These are phyloP conservation scores for Mormyrus iriodes DNA, from an alignment of 2,113 vertebrate genomes.

Conservation along the genomic window DNA sequence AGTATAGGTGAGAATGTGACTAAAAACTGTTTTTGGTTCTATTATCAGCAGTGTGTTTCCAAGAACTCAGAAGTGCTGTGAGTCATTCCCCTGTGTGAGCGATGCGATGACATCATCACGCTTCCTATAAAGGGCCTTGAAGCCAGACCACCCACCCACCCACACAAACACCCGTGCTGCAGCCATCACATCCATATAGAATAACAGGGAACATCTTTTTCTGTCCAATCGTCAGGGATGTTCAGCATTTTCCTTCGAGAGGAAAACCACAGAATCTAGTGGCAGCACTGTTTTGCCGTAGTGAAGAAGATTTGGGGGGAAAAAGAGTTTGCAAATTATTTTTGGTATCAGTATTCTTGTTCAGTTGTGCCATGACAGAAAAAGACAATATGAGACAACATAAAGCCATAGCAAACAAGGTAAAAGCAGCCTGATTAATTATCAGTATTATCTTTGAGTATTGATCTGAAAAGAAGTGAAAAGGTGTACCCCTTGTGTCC, in stretches of 20 bases:
- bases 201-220: conserved; percentile 1
- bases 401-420: not conserved
- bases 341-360: not conserved
- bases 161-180: conserved; percentile 5
- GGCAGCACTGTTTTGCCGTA: not conserved
- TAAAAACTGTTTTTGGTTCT: not conserved
- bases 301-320: not conserved
- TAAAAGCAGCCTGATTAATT: not conserved
- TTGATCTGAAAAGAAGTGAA: not conserved
- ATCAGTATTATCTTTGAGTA: not conserved
- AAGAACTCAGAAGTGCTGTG: not conserved
- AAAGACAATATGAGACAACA: not conserved
- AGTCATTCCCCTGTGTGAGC: not conserved
- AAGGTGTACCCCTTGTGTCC: not conserved
- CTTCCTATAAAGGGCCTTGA: conserved; percentile 13
- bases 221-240: not conserved
- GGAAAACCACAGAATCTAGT: not conserved
- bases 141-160: conserved; percentile 8
- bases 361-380: not conserved
- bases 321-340: not conserved
- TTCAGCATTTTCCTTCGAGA: not conserved
- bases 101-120: conserved; percentile 9
- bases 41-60: not conserved
- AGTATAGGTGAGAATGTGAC: conserved; percentile 3
- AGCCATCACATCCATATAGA: conserved; percentile 2